Percentiles rank a stretch among this genome's conserved stretches.
phyloP scores from a whole-genome alignment of 2,113 vertebrate genomes.

The pig (Sus scrofa) region T2T-Sscrofa CM000813.6:12991501-12992000 shows the following conservation, averaged over 20 bases:
- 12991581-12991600: neutral
- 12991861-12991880: neutral
- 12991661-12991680: neutral
- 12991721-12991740: neutral
- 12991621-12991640: neutral
- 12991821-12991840: no score
- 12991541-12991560: neutral
- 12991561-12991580: neutral
- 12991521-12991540: neutral
- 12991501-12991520: neutral
- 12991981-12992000: neutral
- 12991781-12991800: neutral
- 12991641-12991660: neutral
- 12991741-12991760: neutral
- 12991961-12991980: neutral
- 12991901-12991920: neutral
- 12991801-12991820: no score
- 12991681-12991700: neutral
- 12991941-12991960: neutral
- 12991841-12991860: no score
- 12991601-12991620: neutral
- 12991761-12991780: neutral
- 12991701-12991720: neutral
- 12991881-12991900: neutral
- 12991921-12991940: neutral